Conservation (phyloP, 2,888 invertebrate species). For the Pristionchus fissidentatus region DNA sequence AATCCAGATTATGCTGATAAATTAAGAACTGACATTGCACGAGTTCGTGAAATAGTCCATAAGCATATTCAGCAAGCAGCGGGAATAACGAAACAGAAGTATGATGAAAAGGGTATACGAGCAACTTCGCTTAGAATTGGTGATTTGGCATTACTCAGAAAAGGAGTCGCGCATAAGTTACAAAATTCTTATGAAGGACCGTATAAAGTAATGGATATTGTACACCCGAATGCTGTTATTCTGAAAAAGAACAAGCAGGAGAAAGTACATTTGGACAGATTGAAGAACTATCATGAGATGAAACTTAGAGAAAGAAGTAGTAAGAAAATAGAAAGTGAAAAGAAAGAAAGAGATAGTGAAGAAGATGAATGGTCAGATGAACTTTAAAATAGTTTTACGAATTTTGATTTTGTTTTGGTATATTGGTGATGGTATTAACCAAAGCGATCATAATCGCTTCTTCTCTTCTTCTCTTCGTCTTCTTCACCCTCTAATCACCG, state of each 20-base stretch:
- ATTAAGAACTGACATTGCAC: neutral
- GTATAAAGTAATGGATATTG: neutral
- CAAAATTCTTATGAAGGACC: neutral
- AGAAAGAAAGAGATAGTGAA: neutral
- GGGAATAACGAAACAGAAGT: neutral
- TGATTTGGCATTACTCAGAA: neutral
- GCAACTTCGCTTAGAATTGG: neutral
- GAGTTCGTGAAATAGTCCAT: neutral
- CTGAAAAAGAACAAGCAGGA: neutral
- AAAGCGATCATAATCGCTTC: neutral
- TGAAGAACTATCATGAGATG: no score
- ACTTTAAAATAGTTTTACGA: no score
- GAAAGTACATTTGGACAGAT: neutral
- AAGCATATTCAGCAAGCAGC: neutral
- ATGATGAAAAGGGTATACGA: neutral
- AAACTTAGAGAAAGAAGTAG: neutral
- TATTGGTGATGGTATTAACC: neutral
- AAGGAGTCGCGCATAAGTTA: neutral
- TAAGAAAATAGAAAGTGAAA: neutral
- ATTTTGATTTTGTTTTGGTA: neutral
- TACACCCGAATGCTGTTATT: neutral
- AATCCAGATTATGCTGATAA: neutral
- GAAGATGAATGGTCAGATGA: no score
- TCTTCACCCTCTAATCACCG: neutral
- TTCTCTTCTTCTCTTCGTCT: slow-evolving; percentile 6